Evolutionary conservation across 2,888 invertebrate species (phyloP), one percentile per base, ranked within the genome.

Genomic region (Leptinotarsa peninsularis): DNA sequence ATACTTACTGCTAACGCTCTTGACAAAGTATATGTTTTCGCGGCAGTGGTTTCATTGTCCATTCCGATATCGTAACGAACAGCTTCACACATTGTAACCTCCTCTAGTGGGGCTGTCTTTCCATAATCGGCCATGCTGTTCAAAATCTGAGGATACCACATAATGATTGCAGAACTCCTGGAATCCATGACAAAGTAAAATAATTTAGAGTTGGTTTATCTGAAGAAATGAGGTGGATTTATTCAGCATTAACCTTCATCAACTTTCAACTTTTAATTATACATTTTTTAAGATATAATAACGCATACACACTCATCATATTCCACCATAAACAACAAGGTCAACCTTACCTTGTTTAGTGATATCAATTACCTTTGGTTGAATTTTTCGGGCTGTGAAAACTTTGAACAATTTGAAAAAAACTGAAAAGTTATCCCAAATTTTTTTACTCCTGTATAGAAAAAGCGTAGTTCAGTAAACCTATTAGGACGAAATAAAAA

Each of bases 101-200:
- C 78, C 15, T 80, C 76, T n/a, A 78, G 76, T 1, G 83, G 80
- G 27, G 84, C 80, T 50, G 82, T 75, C 67, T 81, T 76, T 33
- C 82, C 82, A 72, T 83, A 87, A 27, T 81, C 79, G 27, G 84
- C 82, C 81, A 92, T 85, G 0, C 90, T 89, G 84, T 92, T 91
- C 21, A 92, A 83, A 73, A 92, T 91, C 23, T 91, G 89, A 0
- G 92, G 92, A 79, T 91, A 91, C 92, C 92, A 92, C 71, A 92
- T 89, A 82, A 90, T 90, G 82, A 91, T 89, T 0, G 91, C 91
- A 63, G 91, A 90, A 0, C 90, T 90, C 14, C 91, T 91, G 72
- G 72, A 84, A 83, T 73, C 14, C 15, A 54, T 17, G 27, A 23
- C 1, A 17, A 69, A 10, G 3, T 52, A 3, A 4, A 54, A 18